Conservation (phyloP, 2,888 invertebrate genomes). For the Cephus runcator region DNA sequence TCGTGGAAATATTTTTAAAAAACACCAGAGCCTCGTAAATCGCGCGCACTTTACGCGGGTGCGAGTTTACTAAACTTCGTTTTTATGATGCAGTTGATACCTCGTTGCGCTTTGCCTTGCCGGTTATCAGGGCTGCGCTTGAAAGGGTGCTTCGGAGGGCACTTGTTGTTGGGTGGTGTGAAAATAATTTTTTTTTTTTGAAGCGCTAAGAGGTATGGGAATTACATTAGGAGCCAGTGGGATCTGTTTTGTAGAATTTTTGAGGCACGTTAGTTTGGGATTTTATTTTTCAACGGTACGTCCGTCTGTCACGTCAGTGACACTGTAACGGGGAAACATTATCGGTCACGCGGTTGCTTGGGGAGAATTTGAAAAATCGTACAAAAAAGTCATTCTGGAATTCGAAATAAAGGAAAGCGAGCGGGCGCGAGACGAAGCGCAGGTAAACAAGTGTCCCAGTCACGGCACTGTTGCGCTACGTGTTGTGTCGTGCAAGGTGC, state of each 20-base stretch:
- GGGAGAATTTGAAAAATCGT: not conserved
- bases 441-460: not conserved
- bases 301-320: not conserved
- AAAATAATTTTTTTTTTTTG: not conserved
- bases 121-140: conserved; percentile 34
- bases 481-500: not conserved
- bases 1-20: not conserved
- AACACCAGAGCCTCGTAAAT: not conserved
- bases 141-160: not conserved
- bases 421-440: not conserved
- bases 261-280: not conserved
- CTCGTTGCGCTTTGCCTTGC: conserved; percentile 38
- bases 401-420: not conserved
- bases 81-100: conserved; percentile 35
- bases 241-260: not conserved
- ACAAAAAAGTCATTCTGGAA: not conserved
- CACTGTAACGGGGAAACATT: not conserved
- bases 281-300: not conserved
- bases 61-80: conserved; percentile 35
- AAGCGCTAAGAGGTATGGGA: not conserved
- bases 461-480: not conserved
- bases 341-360: not conserved
- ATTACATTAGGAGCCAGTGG: not conserved
- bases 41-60: conserved; percentile 16
- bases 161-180: not conserved